phyloP scores from a whole-genome alignment of 2,888 invertebrate genomes.

The Ophioninae sp. region DNA sequence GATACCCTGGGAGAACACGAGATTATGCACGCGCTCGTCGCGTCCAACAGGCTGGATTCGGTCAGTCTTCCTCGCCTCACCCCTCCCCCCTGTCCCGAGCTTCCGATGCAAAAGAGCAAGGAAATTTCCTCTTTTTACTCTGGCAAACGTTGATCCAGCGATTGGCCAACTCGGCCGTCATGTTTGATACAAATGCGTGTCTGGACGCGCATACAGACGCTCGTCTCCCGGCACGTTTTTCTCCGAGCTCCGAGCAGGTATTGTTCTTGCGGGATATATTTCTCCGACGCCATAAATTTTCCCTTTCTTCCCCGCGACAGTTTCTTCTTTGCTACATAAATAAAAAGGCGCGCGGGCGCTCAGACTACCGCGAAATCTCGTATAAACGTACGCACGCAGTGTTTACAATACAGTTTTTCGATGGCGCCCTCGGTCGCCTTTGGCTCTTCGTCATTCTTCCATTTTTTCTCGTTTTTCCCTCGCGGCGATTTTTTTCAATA shows the following conservation, averaged over 20 bases:
- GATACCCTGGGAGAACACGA: background rate
- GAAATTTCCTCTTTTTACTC: constrained; percentile 45
- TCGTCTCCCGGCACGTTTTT: constrained; percentile 32
- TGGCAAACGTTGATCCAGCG: constrained; percentile 37
- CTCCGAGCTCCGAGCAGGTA: constrained; percentile 58
- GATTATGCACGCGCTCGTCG: constrained; percentile 32
- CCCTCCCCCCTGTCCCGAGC: background rate
- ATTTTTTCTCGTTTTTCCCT: constrained; percentile 42
- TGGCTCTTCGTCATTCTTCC: constrained; percentile 50
- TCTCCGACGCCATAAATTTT: constrained; percentile 69
- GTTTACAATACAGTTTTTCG: constrained; percentile 48
- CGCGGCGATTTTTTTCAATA: constrained; percentile 40
- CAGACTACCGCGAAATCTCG: background rate
- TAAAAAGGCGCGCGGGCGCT: background rate
- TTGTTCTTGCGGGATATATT: constrained; percentile 71
- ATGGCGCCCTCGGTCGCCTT: constrained; percentile 14
- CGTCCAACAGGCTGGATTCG: constrained; percentile 45
- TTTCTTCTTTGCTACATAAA: constrained; percentile 46
- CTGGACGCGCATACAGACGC: background rate
- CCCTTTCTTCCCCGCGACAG: constrained; percentile 54
- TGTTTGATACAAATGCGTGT: constrained; percentile 6
- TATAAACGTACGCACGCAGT: background rate
- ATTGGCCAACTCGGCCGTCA: constrained; percentile 28
- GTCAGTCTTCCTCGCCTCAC: too few species aligned
- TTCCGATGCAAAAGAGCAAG: constrained; percentile 29